Conservation (phyloP, 1,140 invertebrate genomes). For the Ips nitidus region DNA sequence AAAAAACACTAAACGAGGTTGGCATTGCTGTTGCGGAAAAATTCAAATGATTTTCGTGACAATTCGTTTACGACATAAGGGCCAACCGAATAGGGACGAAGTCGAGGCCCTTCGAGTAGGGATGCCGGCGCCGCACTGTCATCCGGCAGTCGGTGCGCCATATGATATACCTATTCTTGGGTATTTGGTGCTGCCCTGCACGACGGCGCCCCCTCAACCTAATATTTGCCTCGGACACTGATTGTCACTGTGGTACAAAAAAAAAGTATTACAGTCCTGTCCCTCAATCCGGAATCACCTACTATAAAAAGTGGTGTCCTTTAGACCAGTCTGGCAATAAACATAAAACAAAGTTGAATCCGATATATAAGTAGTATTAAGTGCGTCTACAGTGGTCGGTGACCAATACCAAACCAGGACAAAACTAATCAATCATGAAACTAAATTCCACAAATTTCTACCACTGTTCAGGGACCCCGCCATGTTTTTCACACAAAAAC, state of each 20-base stretch:
- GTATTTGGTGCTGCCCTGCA: slow-evolving; percentile 16
- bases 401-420: too few relatives aligned
- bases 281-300: slow-evolving; percentile 11
- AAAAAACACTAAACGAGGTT: too few relatives aligned
- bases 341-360: slow-evolving; percentile 21
- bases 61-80: too few relatives aligned
- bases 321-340: slow-evolving; percentile 14
- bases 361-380: not conserved
- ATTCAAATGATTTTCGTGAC: too few relatives aligned
- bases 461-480: not conserved
- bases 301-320: slow-evolving; percentile 18
- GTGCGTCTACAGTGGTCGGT: not conserved
- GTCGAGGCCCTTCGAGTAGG: slow-evolving; percentile 10
- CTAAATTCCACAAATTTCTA: not conserved
- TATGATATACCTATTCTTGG: slow-evolving; percentile 27
- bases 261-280: not conserved
- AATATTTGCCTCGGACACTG: not conserved
- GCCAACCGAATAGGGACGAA: too few relatives aligned
- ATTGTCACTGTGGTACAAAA: too few relatives aligned
- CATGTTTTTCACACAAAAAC: slow-evolving; percentile 11
- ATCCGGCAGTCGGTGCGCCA: slow-evolving; percentile 28
- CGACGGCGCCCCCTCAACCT: slow-evolving; percentile 2
- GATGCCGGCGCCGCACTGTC: slow-evolving; percentile 35
- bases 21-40: too few relatives aligned
- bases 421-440: too few relatives aligned